phyloP scores from a whole-genome alignment of 2,797 vertebrate genomes.

The Manis crassicaudata region DNA sequence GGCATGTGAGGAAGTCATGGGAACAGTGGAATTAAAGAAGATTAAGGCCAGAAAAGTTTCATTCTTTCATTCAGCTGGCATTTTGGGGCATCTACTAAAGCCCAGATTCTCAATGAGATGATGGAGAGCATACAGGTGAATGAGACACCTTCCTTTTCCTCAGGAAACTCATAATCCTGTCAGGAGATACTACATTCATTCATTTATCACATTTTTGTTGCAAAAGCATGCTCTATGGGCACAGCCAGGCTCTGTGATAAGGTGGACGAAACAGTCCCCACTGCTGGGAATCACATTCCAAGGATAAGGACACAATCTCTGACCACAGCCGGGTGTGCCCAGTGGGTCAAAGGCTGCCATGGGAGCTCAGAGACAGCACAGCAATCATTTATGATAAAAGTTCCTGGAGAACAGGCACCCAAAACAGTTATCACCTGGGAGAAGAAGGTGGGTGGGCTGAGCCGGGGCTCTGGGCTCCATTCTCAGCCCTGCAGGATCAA shows the following conservation, averaged over 20 bases:
- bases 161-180: neutral
- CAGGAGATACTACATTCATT: neutral
- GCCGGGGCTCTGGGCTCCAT: rapidly evolving
- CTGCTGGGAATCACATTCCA: too few relatives aligned
- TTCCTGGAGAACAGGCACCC: neutral
- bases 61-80: neutral
- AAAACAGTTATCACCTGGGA: too few relatives aligned
- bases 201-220: neutral
- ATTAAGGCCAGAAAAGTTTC: neutral
- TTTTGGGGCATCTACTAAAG: neutral
- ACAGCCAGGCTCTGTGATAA: neutral
- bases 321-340: neutral
- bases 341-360: neutral
- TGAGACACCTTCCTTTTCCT: neutral
- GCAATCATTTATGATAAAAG: neutral
- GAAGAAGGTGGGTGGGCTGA: too few relatives aligned
- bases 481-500: neutral
- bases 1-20: neutral
- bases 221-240: too few relatives aligned
- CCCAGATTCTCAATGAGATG: neutral
- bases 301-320: neutral
- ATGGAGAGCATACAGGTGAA: neutral
- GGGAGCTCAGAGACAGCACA: neutral
- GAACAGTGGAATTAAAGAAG: neutral
- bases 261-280: neutral